A percentile compares a stretch with the other conserved stretches of the same genome.
phyloP scores from a whole-genome alignment of 2,888 invertebrate genomes.

The Plebejus argus region DNA sequence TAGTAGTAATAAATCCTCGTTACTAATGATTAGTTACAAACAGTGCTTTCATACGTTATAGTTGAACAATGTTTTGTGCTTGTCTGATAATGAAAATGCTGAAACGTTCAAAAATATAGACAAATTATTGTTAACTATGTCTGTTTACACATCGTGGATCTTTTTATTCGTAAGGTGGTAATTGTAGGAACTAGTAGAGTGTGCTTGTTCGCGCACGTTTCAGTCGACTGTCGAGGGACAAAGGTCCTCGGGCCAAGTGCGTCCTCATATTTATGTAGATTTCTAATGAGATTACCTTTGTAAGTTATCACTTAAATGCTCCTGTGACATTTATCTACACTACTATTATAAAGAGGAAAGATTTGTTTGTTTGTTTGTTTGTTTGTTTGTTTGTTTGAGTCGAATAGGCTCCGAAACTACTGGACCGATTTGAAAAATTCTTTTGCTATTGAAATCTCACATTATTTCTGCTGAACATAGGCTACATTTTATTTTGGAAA shows the following conservation, averaged over 20 bases:
- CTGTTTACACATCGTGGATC: not conserved
- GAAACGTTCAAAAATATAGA: no score
- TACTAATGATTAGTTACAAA: not conserved
- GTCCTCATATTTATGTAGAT: constrained; percentile 56
- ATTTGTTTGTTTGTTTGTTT: no score
- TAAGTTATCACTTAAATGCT: constrained; percentile 9
- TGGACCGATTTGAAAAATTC: no score
- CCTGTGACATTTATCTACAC: constrained; percentile 29
- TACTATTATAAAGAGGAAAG: no score
- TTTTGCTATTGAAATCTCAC: no score
- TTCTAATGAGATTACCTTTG: constrained; percentile 51
- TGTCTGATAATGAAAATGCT: not conserved
- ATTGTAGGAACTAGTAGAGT: not conserved
- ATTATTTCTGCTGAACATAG: no score
- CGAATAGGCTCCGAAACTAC: no score
- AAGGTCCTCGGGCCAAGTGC: constrained; percentile 47
- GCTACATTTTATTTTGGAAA: no score
- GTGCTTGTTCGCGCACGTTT: constrained; percentile 39
- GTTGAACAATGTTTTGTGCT: not conserved
- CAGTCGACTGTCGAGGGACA: constrained; percentile 49
- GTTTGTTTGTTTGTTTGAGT: no score
- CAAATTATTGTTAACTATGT: no score
- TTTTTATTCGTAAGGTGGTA: not conserved
- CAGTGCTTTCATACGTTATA: not conserved
- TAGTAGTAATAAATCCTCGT: no score